phyloP scores from a whole-genome alignment of 2,113 vertebrate species.

The Epinephelus moara region DNA sequence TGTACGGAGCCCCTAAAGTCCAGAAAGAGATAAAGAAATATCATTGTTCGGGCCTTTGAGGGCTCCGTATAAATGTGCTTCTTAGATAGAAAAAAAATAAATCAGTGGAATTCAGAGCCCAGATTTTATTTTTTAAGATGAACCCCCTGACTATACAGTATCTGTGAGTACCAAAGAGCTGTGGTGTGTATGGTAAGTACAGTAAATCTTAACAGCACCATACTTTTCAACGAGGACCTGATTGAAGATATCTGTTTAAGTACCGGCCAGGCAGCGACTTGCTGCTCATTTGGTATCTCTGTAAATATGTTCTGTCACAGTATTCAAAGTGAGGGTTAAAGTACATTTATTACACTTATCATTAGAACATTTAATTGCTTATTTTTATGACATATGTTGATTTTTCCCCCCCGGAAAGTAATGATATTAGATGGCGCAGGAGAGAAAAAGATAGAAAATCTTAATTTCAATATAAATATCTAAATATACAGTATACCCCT shows the following conservation, averaged over 20 bases:
- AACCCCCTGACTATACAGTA: constrained; percentile 2
- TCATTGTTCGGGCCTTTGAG: too few relatives aligned
- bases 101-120: constrained; percentile 12
- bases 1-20: too few relatives aligned
- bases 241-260: constrained; percentile 45
- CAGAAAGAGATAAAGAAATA: too few relatives aligned
- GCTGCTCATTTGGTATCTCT: constrained; percentile 76
- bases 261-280: constrained; percentile 59
- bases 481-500: constrained; percentile 82
- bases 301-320: constrained; percentile 79
- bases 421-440: constrained; percentile 60
- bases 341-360: constrained; percentile 78
- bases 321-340: constrained; percentile 76
- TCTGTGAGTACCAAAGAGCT: constrained; percentile 56
- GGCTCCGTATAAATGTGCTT: background rate
- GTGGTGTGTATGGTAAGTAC: constrained; percentile 37
- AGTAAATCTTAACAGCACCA: constrained; percentile 55
- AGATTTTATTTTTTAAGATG: background rate
- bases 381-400: constrained; percentile 67
- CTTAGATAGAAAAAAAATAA: constrained; percentile 14
- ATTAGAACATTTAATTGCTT: constrained; percentile 78
- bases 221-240: constrained; percentile 56
- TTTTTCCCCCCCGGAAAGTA: constrained; percentile 56
- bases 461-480: constrained; percentile 84
- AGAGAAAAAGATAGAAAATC: constrained; percentile 77